Evolutionary conservation across 2,113 vertebrate genomes (phyloP).

Genomic region (Gallinago jamesoni): DNA sequence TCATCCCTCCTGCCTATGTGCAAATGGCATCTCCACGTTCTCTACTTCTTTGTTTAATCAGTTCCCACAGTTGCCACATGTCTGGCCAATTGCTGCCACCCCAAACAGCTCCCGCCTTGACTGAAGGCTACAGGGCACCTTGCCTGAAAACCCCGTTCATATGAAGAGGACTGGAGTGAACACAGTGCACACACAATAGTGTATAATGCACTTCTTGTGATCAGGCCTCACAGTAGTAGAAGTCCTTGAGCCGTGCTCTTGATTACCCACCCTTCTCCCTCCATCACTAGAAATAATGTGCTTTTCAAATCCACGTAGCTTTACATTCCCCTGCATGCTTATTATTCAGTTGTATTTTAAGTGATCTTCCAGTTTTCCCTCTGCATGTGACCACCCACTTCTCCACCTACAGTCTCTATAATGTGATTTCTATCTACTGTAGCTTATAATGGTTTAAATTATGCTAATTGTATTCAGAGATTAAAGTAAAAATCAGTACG

Average conservation of each 20-base stretch:
- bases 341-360: conserved; percentile 76
- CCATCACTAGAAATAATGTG: conserved; percentile 9
- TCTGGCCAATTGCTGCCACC: too few relatives aligned
- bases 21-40: neutral
- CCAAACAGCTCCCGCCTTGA: neutral
- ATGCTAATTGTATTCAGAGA: conserved; percentile 78
- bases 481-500: conserved; percentile 74
- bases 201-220: neutral
- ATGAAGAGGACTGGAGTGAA: neutral
- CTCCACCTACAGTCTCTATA: conserved; percentile 77
- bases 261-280: neutral
- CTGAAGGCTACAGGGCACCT: neutral
- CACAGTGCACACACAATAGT: neutral
- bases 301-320: conserved; percentile 30
- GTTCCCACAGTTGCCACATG: accelerated
- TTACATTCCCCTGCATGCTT: conserved; percentile 53
- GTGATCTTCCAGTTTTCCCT: conserved; percentile 66
- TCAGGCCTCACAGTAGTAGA: neutral
- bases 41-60: neutral
- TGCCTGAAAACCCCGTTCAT: neutral
- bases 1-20: neutral
- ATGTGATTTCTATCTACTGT: conserved; percentile 75
- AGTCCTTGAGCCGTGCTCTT: conserved; percentile 28
- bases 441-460: conserved; percentile 76
- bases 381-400: conserved; percentile 77